A percentile compares a stretch with the other conserved stretches of the same genome.
phyloP scores from a whole-genome alignment of 2,888 invertebrate genomes.

The Cephus spinipes region DNA sequence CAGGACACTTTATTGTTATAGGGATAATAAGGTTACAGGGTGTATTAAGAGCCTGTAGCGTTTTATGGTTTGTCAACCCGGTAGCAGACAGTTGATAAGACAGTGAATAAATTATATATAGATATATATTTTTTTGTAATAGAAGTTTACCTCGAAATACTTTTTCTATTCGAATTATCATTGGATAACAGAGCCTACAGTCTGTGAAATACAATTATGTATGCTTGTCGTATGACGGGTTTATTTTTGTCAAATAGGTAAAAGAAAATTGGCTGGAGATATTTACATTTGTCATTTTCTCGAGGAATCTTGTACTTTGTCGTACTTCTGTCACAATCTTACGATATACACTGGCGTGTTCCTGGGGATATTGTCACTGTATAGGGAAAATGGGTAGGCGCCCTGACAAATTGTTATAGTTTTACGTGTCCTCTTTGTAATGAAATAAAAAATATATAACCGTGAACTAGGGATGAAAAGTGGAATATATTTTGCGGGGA shows the following conservation, averaged over 20 bases:
- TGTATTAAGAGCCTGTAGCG: conserved; percentile 27
- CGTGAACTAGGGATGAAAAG: neutral
- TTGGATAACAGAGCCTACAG: neutral
- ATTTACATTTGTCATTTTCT: neutral
- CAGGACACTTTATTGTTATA: conserved; percentile 16
- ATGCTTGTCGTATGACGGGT: no score
- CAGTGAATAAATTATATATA: neutral
- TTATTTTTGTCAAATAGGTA: neutral
- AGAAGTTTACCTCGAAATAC: conserved; percentile 17
- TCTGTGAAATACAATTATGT: neutral
- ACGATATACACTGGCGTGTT: neutral
- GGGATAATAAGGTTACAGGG: conserved; percentile 23
- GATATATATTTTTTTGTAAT: conserved; percentile 28
- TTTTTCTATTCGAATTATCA: neutral
- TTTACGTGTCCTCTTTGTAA: neutral
- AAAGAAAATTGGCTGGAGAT: neutral
- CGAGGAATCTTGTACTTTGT: no score
- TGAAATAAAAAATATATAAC: neutral
- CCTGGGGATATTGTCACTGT: neutral
- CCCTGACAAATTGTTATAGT: neutral
- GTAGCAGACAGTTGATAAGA: conserved; percentile 26
- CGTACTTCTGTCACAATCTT: neutral
- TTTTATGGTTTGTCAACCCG: conserved; percentile 31
- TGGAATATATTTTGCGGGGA: neutral
- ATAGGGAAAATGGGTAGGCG: neutral